Evolutionary conservation across 2,888 invertebrate genomes (phyloP), one percentile per base, ranked within the genome.

Genomic region (Andrena trimmerana): DNA sequence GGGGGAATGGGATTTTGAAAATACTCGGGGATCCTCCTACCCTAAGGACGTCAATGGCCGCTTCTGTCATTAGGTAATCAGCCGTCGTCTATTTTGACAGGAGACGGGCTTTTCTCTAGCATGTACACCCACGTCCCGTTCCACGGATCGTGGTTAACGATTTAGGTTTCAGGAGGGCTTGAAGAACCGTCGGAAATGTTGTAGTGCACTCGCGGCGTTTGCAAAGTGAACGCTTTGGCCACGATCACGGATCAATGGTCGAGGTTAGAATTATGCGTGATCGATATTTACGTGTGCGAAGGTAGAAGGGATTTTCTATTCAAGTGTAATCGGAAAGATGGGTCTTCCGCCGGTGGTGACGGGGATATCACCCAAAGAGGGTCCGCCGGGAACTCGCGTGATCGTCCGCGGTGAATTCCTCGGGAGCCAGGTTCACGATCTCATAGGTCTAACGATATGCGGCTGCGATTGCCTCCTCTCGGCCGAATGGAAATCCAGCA

Each of bases 351-450:
- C 98, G 10, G 96, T 98, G 74, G 99, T 99, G 24, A 99, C 99
- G 60, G 99, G 99, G 31, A 96, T 99, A 83, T 99, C 99, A 3
- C 99, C 99, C 0, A 99, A 99, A 92, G 99, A 99, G 95, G 99
- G 99, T 0, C 98, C 98, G 59, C 99, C 99, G 10, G 99, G 99
- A 8, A 99, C 99, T 0, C 96, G 98, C 90, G 97, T 99, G 0
- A 99, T 97, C 29, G 98, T 99, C 92, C 96, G 99, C 88, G 99
- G 99, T 80, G 99, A 99, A 95, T 97, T 99, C 95, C 95, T 99
- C 63, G 99, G 99, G 29, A 95, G 95, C 52, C 97, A 96, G 90
- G 96, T 96, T 4, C 96, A 96, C 85, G 99, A 99, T 95, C 95
- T 99, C 33, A 96, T 97, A 90, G 98, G 98, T 73, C 94, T 99